phyloP scores from a whole-genome alignment of 2,888 invertebrate genomes.

The Drosophila fungiperda region DNA sequence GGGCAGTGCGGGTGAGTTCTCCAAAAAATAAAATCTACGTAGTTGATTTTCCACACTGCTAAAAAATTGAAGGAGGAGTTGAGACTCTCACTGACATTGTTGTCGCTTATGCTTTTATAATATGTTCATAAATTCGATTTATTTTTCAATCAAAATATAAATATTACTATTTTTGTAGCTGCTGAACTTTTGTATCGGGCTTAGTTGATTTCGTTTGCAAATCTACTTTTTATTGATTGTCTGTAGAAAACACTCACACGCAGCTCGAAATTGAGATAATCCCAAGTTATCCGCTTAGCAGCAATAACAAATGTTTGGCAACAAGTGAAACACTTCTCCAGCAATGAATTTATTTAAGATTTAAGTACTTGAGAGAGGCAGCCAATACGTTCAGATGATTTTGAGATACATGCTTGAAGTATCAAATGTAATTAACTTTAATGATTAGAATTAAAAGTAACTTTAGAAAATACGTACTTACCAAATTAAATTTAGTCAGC shows the following conservation, averaged over 20 bases:
- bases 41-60: constrained; percentile 28
- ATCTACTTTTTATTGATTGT: constrained; percentile 34
- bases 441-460: neutral
- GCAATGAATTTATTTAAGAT: neutral
- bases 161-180: constrained; percentile 49
- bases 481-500: neutral
- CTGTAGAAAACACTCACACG: neutral
- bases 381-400: neutral
- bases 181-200: constrained; percentile 39
- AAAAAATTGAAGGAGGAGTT: constrained; percentile 8
- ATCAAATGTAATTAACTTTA: neutral
- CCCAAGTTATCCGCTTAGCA: neutral
- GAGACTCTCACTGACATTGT: constrained; percentile 59
- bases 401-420: neutral
- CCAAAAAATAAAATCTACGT: constrained; percentile 29
- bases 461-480: neutral
- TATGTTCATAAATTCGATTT: constrained; percentile 83
- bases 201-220: constrained; percentile 41
- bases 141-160: constrained; percentile 83
- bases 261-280: neutral
- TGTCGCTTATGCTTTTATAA: constrained; percentile 77
- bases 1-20: constrained; percentile 5
- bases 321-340: neutral
- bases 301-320: neutral
- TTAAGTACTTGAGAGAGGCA: neutral